A percentile compares a stretch with the other conserved stretches of the same genome.
phyloP scores from a whole-genome alignment of 1,140 invertebrate species.

The Colletes latitarsis region DNA sequence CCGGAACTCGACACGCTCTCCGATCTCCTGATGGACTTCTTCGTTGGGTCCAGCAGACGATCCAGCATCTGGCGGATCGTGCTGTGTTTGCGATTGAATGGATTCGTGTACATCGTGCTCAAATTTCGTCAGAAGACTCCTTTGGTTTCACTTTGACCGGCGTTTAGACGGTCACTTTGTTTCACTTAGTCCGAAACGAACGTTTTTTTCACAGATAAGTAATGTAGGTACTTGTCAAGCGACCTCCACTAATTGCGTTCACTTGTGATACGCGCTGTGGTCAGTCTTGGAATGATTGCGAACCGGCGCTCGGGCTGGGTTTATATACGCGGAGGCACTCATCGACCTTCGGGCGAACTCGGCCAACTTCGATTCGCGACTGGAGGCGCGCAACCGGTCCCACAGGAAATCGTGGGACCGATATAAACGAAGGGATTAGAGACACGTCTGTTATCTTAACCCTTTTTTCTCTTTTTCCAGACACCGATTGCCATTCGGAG shows the following conservation, averaged over 20 bases:
- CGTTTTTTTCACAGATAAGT: conserved; percentile 8
- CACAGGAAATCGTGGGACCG: conserved; percentile 3
- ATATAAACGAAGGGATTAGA: too few relatives aligned
- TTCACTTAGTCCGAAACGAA: too few relatives aligned
- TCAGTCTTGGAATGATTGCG: conserved; percentile 35
- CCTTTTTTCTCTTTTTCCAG: too few relatives aligned
- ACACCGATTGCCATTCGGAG: too few relatives aligned
- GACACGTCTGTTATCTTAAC: too few relatives aligned
- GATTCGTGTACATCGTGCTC: conserved; percentile 85
- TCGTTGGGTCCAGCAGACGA: conserved; percentile 80
- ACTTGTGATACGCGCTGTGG: not conserved
- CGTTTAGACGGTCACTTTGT: conserved; percentile 1
- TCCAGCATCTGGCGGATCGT: conserved; percentile 87
- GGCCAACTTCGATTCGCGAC: conserved; percentile 8
- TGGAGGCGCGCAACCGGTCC: not conserved
- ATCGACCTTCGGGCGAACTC: conserved; percentile 56
- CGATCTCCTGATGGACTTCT: conserved; percentile 72
- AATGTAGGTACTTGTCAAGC: too few relatives aligned
- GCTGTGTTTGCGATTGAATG: conserved; percentile 87
- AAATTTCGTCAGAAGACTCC: not conserved
- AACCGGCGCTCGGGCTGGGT: not conserved
- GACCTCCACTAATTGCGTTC: not conserved
- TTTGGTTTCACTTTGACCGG: not conserved
- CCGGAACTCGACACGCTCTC: conserved; percentile 75
- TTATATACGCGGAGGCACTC: conserved; percentile 50